Base-by-base conservation (phyloP, 2,113 vertebrate species). In the Callionymus lyra region DNA sequence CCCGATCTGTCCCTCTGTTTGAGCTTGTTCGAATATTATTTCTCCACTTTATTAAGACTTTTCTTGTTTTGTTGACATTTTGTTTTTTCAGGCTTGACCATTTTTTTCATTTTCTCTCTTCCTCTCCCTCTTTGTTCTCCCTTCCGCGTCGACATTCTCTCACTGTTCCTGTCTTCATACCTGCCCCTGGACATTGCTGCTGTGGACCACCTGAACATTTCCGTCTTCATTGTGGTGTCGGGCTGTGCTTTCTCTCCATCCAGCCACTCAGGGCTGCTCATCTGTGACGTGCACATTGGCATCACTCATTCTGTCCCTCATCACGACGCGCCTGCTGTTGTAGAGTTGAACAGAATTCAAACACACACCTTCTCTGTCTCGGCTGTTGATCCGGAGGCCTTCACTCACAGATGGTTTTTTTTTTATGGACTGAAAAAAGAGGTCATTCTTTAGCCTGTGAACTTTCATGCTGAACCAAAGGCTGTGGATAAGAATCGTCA, bases 261-360 rank as follows among this genome's bases (percentile, higher is more conserved):
- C 70, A 97, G 91, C 89, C 68, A 90, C 85, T 65, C 79, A 91
- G 78, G 90, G 91, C 79, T 83, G 87, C 70, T 88, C 85, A 70
- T 87, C 89, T 52, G 63, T 89, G 49, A 88, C 91, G 76, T 89
- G 76, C 82, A 88, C 90, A 63, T 81, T 90, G 80, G 83, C 83
- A 68, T 90, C 90, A 63, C 86, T 94, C 85, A 84, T 93, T 80
- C 65, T 91, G 66, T 90, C 89, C 65, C 71, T 88, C 72, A 80
- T 90, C 82, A 83, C 86, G 79, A 76, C 89, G 39, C 77, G 91
- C 67, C 79, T 93, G 83, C 84, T 97, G 75, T 94, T 82, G 74
- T 97, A 94, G 87, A 81, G 57, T 46, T 45, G 9, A 12, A 6
- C 31, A 33, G 16, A n/a, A 14, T 34, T 61, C 38, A 15, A 16